Conservation (phyloP, 1,140 invertebrate genomes). For the Papilio machaon region DNA sequence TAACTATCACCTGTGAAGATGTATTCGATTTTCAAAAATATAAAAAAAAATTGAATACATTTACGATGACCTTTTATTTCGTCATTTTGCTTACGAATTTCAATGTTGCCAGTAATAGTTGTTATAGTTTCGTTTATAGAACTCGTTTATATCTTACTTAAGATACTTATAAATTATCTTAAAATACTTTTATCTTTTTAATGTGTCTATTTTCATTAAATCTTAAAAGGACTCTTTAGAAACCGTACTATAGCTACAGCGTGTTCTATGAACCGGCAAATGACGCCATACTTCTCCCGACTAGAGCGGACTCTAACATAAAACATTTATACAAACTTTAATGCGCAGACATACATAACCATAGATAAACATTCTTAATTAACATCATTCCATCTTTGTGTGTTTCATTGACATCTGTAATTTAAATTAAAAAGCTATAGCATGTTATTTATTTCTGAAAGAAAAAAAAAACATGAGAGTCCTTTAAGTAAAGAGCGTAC, state of each 20-base stretch:
- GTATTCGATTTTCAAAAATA: not conserved
- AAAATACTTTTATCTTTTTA: not conserved
- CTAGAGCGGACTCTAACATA: slow-evolving; percentile 1
- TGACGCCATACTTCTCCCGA: not conserved
- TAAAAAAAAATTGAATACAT: not conserved
- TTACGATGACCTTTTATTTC: too few species aligned
- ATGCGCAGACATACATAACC: not conserved
- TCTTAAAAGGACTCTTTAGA: slow-evolving; percentile 1
- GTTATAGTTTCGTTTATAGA: too few species aligned
- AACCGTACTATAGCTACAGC: not conserved
- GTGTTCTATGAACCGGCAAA: slow-evolving; percentile 16
- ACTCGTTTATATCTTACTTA: too few species aligned
- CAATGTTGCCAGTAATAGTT: too few species aligned
- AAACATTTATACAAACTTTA: slow-evolving; percentile 4
- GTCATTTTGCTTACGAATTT: too few species aligned
- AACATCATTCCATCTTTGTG: not conserved
- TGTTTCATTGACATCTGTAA: too few species aligned
- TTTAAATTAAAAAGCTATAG: too few species aligned
- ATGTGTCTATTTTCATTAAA: slow-evolving; percentile 1
- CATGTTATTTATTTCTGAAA: too few species aligned
- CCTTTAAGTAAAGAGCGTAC: too few species aligned
- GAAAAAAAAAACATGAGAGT: too few species aligned
- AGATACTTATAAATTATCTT: too few species aligned
- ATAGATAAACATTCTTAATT: not conserved
- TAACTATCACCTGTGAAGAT: not conserved